A percentile compares a stretch with the other conserved stretches of the same genome.
Conservation (phyloP, 2,888 invertebrate species). For the Branchipolynoe longqiensis region DNA sequence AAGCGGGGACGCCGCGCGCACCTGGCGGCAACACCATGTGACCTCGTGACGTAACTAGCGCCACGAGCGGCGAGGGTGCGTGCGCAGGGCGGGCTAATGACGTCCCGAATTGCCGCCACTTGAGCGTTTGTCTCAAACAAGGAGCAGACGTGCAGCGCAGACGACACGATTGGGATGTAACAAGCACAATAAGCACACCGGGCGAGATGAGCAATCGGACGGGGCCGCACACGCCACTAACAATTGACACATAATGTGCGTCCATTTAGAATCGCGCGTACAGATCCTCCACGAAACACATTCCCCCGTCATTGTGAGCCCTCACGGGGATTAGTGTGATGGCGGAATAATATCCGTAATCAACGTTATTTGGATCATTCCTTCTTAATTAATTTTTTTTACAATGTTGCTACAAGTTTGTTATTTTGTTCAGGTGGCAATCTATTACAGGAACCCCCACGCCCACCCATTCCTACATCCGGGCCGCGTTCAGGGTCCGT, state of each 20-base stretch:
- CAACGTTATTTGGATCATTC: too few relatives aligned
- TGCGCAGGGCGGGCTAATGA: constrained; percentile 3
- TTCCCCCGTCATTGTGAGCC: not conserved
- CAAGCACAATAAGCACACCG: not conserved
- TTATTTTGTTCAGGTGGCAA: too few relatives aligned
- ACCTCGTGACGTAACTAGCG: constrained; percentile 14
- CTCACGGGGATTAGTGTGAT: too few relatives aligned
- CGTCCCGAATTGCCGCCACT: not conserved
- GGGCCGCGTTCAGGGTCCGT: too few relatives aligned
- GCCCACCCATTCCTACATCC: too few relatives aligned
- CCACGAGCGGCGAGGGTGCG: not conserved
- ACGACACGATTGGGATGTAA: not conserved
- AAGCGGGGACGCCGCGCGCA: not conserved
- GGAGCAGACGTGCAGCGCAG: not conserved
- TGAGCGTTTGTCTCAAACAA: not conserved
- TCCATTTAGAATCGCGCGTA: too few relatives aligned
- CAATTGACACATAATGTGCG: too few relatives aligned
- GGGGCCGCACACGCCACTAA: not conserved
- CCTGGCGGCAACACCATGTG: constrained; percentile 26
- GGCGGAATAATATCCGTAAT: too few relatives aligned
- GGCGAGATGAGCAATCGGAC: constrained; percentile 33
- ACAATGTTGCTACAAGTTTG: too few relatives aligned
- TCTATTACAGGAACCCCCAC: too few relatives aligned
- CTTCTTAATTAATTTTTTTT: too few relatives aligned
- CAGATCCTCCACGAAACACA: not conserved